Conservation (phyloP, 92 coral and sea anemone genomes). For the Parazoanthus darwini region DNA sequence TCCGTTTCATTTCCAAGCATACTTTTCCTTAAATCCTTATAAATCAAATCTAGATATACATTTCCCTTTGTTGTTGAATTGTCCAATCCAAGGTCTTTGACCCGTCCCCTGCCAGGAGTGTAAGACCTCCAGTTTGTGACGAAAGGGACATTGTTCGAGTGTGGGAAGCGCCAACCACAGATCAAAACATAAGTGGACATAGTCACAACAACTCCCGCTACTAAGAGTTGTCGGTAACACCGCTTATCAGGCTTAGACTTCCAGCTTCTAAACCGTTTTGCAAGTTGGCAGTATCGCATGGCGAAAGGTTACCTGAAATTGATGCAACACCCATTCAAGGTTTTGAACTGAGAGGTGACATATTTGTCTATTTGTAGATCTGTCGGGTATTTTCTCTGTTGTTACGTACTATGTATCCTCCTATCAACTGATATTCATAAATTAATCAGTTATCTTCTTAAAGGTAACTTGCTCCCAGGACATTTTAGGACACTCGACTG, state of each 20-base stretch:
- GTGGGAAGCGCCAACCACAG: not conserved
- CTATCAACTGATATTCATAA: not conserved
- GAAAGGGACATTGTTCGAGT: not conserved
- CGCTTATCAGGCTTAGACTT: not conserved
- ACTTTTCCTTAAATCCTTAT: not conserved
- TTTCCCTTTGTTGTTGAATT: not conserved
- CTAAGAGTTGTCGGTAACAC: not conserved
- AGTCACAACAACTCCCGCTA: conserved; percentile 7
- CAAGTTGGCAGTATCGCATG: not conserved
- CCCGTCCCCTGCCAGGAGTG: not conserved
- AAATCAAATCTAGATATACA: not conserved
- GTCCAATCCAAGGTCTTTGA: not conserved
- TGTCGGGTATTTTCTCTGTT: not conserved
- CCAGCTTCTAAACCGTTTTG: not conserved
- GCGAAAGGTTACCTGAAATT: not conserved
- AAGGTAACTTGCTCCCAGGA: too few species aligned
- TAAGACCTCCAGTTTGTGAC: not conserved
- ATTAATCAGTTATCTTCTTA: too few species aligned
- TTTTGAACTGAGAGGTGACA: not conserved
- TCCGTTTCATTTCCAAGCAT: not conserved
- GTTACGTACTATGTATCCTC: not conserved
- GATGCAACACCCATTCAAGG: not conserved
- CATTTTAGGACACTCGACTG: too few species aligned
- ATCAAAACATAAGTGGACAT: not conserved
- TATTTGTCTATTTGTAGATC: not conserved